Evolutionary conservation across 2,113 vertebrate species (phyloP).

Genomic region (Odontesthes bonariensis): DNA sequence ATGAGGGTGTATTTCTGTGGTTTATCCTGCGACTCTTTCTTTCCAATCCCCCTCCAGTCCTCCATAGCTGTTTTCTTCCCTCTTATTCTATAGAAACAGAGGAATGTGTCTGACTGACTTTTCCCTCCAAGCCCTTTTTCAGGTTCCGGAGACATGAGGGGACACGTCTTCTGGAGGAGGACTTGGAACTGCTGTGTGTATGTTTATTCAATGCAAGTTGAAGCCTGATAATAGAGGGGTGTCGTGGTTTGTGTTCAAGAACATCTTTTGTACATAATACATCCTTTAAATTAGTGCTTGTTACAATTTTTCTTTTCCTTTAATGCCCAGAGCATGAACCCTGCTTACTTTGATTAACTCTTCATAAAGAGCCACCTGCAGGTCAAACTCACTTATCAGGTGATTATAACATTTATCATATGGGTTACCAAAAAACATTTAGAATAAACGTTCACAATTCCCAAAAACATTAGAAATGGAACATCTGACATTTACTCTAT

Average conservation of each 20-base stretch:
- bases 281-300: constrained; percentile 1
- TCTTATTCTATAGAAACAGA: constrained; percentile 71
- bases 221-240: constrained; percentile 45
- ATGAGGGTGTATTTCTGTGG: constrained; percentile 67
- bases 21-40: constrained; percentile 72
- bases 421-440: too few species aligned
- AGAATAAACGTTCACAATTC: too few species aligned
- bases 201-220: constrained; percentile 62
- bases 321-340: neutral
- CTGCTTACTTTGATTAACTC: neutral
- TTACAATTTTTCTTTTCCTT: neutral
- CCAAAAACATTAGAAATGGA: too few species aligned
- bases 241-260: constrained; percentile 43
- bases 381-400: neutral
- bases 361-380: neutral
- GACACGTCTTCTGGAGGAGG: constrained; percentile 65
- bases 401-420: too few species aligned
- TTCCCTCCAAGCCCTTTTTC: constrained; percentile 65
- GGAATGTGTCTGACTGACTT: constrained; percentile 64
- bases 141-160: constrained; percentile 70
- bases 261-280: neutral
- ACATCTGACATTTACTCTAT: too few species aligned
- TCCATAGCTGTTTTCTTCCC: constrained; percentile 45
- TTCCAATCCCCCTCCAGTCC: constrained; percentile 55
- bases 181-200: constrained; percentile 36